These are phyloP conservation scores for Sylvietta virens DNA, from an alignment of 2,113 vertebrate species.

Conservation along the genomic window DNA sequence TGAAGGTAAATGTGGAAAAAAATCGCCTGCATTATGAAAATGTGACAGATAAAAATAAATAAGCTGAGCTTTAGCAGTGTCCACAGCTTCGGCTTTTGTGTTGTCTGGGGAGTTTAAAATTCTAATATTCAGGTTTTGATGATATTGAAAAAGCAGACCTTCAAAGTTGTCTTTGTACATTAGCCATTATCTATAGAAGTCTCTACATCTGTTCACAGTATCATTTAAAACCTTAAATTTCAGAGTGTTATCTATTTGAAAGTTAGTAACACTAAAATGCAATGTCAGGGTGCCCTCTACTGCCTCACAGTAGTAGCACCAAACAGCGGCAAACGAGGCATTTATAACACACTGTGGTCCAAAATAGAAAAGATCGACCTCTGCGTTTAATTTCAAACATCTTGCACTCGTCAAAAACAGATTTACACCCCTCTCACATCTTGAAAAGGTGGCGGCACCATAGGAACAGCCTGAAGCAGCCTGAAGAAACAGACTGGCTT, in stretches of 20 bases:
- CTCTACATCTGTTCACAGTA: background rate
- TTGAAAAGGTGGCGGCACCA: background rate
- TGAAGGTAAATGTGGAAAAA: background rate
- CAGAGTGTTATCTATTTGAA: accelerated
- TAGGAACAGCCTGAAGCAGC: accelerated
- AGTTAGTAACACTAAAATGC: background rate
- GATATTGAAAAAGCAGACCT: background rate
- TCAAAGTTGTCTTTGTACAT: background rate
- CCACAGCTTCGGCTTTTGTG: background rate
- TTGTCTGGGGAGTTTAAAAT: background rate
- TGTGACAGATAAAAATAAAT: background rate
- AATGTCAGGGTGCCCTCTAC: constrained; percentile 65
- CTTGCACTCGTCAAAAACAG: background rate
- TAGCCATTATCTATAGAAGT: background rate
- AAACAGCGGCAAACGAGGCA: background rate
- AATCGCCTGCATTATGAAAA: background rate
- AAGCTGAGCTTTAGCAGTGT: background rate
- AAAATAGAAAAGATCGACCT: background rate
- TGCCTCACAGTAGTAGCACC: background rate
- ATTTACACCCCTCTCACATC: background rate
- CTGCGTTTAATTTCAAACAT: background rate
- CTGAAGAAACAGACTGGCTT: background rate
- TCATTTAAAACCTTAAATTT: background rate
- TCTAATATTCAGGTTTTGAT: background rate
- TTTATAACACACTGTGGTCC: accelerated